phyloP scores from a whole-genome alignment of 2,797 vertebrate species.

The Meda fulgida region DNA sequence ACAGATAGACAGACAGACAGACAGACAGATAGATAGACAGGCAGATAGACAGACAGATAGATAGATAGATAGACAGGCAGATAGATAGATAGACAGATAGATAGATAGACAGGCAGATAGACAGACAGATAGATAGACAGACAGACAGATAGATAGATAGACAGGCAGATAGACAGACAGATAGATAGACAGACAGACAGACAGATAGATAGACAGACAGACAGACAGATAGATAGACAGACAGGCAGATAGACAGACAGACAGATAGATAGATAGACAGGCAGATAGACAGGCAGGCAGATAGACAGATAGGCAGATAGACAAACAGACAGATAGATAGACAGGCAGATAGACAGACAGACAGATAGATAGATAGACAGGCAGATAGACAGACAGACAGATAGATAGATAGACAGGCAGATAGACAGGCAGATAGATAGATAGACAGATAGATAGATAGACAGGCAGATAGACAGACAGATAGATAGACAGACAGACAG shows the following conservation, averaged over 20 bases:
- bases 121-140: not conserved
- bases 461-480: not conserved
- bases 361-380: not conserved
- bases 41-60: fast-evolving
- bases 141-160: fast-evolving
- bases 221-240: not conserved
- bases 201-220: fast-evolving
- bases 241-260: not conserved
- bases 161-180: not conserved
- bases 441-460: not conserved
- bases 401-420: not conserved
- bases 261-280: not conserved
- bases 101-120: not conserved
- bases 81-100: not conserved
- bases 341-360: not conserved
- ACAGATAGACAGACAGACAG: fast-evolving
- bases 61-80: not conserved
- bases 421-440: not conserved
- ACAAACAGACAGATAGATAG: not conserved
- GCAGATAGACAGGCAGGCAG: not conserved
- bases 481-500: slow-evolving; percentile 12
- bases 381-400: not conserved
- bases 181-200: fast-evolving
- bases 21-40: fast-evolving
- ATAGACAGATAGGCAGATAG: not conserved